These are phyloP conservation scores for Scaptomyza flava DNA, from an alignment of 2,888 invertebrate genomes.

Conservation along the genomic window DNA sequence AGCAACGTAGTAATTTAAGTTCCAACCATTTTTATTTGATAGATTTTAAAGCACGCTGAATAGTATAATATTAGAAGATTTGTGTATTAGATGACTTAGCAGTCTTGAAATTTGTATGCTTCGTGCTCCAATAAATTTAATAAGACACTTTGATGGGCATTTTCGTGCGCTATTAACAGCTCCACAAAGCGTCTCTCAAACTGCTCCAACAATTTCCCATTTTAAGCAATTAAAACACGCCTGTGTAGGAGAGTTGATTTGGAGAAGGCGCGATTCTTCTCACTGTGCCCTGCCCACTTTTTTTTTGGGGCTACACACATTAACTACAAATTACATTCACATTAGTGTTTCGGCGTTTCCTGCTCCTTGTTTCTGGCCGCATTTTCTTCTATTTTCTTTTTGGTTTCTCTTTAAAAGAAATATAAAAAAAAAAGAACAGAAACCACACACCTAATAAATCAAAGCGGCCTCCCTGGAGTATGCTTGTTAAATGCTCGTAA, in stretches of 20 bases:
- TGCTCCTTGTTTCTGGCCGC: slow-evolving; percentile 31
- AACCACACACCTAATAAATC: slow-evolving; percentile 79
- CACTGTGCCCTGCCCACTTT: slow-evolving; percentile 41
- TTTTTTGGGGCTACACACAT: slow-evolving; percentile 63
- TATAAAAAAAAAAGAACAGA: slow-evolving; percentile 20
- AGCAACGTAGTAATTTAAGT: too few relatives aligned
- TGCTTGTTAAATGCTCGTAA: slow-evolving; percentile 80
- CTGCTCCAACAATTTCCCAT: slow-evolving; percentile 28
- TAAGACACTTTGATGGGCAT: slow-evolving; percentile 30
- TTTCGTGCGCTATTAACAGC: slow-evolving; percentile 4
- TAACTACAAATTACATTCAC: slow-evolving; percentile 80
- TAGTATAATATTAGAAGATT: neutral
- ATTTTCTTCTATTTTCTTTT: slow-evolving; percentile 8
- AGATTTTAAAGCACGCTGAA: neutral
- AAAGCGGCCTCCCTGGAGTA: slow-evolving; percentile 77
- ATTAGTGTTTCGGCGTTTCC: slow-evolving; percentile 74
- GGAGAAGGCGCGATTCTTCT: neutral
- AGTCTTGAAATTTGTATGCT: slow-evolving; percentile 16
- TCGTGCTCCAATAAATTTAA: slow-evolving; percentile 31
- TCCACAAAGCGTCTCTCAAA: slow-evolving; percentile 4
- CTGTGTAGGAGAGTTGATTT: slow-evolving; percentile 6
- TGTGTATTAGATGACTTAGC: neutral
- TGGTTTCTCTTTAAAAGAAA: slow-evolving; percentile 34
- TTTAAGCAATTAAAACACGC: slow-evolving; percentile 67
- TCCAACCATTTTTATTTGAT: too few relatives aligned